Evolutionary conservation across 2,888 invertebrate species (phyloP).

Genomic region (Lottia gigantea): DNA sequence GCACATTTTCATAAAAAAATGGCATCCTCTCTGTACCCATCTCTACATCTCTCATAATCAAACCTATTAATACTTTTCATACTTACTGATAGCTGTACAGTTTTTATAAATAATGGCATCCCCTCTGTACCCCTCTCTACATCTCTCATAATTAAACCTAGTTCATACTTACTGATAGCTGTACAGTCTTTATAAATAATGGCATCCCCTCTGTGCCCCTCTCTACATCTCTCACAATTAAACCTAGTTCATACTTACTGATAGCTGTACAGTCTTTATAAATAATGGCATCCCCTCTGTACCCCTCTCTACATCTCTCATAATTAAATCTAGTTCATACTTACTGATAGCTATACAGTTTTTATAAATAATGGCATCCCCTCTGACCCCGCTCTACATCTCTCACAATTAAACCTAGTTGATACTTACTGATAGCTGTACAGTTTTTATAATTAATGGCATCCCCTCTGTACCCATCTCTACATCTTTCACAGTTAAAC

Average conservation of each 20-base stretch:
- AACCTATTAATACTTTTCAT: too few species aligned
- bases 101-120: constrained; percentile 42
- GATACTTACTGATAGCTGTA: constrained; percentile 38
- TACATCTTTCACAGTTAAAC: constrained; percentile 54
- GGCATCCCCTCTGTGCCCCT: constrained; percentile 50
- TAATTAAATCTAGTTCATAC: too few species aligned
- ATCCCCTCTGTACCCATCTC: constrained; percentile 49
- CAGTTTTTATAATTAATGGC: constrained; percentile 41
- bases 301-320: constrained; percentile 52
- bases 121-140: constrained; percentile 48
- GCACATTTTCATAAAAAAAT: constrained; percentile 39
- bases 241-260: constrained; percentile 33
- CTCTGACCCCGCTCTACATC: too few species aligned
- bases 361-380: constrained; percentile 42
- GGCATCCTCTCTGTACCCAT: constrained; percentile 13
- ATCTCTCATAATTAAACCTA: constrained; percentile 46
- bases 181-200: constrained; percentile 40
- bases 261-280: constrained; percentile 40
- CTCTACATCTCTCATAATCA: constrained; percentile 20
- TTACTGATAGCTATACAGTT: constrained; percentile 40
- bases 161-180: too few species aligned
- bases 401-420: constrained; percentile 56
- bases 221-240: constrained; percentile 52
- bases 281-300: constrained; percentile 43
- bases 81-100: constrained; percentile 40